phyloP scores from a whole-genome alignment of 1,140 invertebrate genomes.

The Plutomurus gul region DNA sequence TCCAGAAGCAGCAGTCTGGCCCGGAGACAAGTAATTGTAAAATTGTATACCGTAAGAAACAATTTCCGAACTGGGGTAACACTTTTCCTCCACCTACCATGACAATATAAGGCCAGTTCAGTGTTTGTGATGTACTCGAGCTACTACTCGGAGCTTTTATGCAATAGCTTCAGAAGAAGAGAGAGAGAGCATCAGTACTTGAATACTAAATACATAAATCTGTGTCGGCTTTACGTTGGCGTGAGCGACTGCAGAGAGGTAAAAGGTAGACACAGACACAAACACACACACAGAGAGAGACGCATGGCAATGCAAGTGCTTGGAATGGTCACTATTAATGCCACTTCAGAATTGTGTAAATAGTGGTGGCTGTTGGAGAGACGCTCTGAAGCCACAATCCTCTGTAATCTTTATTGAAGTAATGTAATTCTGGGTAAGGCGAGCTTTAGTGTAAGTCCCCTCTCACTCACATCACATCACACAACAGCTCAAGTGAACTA shows the following conservation, averaged over 20 bases:
- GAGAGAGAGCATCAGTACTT: neutral
- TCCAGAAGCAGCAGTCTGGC: neutral
- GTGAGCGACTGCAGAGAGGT: neutral
- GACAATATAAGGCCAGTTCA: too few species aligned
- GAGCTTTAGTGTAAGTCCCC: conserved; percentile 3
- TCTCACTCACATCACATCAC: conserved; percentile 19
- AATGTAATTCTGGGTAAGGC: conserved; percentile 30
- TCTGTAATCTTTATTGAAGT: conserved; percentile 29
- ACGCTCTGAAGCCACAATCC: conserved; percentile 24
- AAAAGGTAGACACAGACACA: neutral
- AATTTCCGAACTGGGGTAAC: neutral
- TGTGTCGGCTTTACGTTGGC: conserved; percentile 7
- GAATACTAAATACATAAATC: conserved; percentile 36
- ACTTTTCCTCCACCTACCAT: too few species aligned
- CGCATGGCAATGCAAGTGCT: neutral
- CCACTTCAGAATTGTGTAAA: conserved; percentile 31
- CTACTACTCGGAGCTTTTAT: too few species aligned
- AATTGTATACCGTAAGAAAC: conserved; percentile 21
- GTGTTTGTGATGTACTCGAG: too few species aligned
- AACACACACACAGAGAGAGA: neutral
- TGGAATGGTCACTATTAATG: conserved; percentile 31
- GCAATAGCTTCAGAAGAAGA: neutral
- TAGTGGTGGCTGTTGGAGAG: conserved; percentile 10
- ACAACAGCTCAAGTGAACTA: neutral
- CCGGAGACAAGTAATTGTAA: neutral